Conservation (phyloP, 2,797 vertebrate species). For the Champsocephalus gunnari region DNA sequence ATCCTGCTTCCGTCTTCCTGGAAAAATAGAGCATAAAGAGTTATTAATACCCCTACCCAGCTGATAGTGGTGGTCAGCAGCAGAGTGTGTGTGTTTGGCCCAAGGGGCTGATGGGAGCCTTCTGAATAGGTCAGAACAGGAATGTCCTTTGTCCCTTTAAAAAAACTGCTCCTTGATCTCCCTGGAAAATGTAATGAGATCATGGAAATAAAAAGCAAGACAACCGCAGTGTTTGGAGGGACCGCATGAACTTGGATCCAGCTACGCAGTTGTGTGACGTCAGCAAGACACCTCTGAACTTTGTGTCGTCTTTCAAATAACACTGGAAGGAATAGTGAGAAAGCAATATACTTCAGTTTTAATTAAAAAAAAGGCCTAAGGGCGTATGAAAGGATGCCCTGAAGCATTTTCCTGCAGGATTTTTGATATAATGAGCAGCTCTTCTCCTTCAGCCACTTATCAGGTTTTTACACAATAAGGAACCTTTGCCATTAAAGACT, state of each 20-base stretch:
- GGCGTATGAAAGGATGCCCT: constrained; percentile 39
- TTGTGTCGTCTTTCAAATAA: constrained; percentile 37
- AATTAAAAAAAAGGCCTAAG: constrained; percentile 25
- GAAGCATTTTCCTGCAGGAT: constrained; percentile 31
- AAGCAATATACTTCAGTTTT: constrained; percentile 57
- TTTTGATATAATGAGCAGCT: constrained; percentile 43
- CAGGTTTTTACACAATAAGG: constrained; percentile 7
- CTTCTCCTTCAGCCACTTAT: constrained; percentile 16
- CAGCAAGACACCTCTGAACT: constrained; percentile 61
- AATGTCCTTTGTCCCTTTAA: constrained; percentile 55
- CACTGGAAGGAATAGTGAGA: constrained; percentile 21
- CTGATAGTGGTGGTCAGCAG: constrained; percentile 53
- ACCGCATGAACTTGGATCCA: constrained; percentile 43
- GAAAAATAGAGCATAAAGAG: constrained; percentile 65
- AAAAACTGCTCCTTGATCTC: constrained; percentile 54
- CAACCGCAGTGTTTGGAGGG: constrained; percentile 36
- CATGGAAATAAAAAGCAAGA: constrained; percentile 62
- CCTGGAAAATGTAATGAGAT: constrained; percentile 73
- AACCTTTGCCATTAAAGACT: constrained; percentile 22
- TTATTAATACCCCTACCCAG: constrained; percentile 75
- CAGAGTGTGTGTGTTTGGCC: constrained; percentile 16
- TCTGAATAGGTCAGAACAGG: constrained; percentile 46
- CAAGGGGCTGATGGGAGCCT: constrained; percentile 15
- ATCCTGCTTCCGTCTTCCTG: constrained; percentile 70
- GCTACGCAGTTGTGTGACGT: constrained; percentile 53